Conservation (phyloP, 2,888 invertebrate genomes). For the Rotaria sp. region DNA sequence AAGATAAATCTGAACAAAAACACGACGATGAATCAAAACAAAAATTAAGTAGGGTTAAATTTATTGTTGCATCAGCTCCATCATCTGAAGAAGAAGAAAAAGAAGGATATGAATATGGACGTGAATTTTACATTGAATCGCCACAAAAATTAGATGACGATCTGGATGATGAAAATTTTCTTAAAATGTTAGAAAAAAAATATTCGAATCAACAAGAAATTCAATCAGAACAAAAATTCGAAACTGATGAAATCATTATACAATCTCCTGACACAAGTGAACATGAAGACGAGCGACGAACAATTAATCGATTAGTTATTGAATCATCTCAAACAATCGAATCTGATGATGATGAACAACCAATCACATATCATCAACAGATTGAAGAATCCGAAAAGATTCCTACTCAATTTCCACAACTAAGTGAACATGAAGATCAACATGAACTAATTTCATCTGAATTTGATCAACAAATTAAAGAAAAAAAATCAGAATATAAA, state of each 20-base stretch:
- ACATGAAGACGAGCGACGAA: not conserved
- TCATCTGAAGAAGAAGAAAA: not conserved
- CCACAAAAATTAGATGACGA: not conserved
- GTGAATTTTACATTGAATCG: not conserved
- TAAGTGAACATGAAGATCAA: not conserved
- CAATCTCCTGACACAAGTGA: not conserved
- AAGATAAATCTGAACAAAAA: not conserved
- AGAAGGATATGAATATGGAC: not conserved
- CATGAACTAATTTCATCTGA: not conserved
- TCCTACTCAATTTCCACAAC: not conserved
- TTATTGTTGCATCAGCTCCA: not conserved
- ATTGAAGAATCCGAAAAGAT: not conserved
- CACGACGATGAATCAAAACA: not conserved
- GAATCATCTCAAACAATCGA: no score
- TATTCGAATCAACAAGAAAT: not conserved
- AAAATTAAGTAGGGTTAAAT: not conserved
- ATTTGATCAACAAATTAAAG: not conserved
- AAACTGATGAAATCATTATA: not conserved
- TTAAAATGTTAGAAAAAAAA: not conserved
- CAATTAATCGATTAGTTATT: no score
- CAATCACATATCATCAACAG: not conserved
- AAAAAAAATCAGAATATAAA: not conserved
- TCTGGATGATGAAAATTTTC: not conserved
- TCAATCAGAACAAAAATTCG: no score
- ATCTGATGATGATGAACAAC: no score